phyloP scores from a whole-genome alignment of 2,113 vertebrate species.

The Chionis minor region DNA sequence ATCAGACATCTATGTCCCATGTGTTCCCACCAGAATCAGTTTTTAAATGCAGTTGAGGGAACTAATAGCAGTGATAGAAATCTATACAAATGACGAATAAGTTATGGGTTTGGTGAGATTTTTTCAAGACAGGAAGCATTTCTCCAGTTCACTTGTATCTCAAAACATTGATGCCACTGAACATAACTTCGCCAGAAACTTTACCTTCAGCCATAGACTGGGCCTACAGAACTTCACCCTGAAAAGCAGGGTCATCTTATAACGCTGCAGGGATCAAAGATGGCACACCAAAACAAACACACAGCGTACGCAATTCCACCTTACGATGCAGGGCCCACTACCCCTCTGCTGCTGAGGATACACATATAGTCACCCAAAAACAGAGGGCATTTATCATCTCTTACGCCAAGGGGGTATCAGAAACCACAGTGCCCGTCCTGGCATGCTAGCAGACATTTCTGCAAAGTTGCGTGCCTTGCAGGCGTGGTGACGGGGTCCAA shows the following conservation, averaged over 20 bases:
- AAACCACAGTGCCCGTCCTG: neutral
- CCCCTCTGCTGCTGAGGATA: neutral
- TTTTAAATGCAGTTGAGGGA: neutral
- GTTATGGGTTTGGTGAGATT: neutral
- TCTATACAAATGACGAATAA: neutral
- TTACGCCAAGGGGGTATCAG: accelerated
- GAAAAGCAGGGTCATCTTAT: neutral
- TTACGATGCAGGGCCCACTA: neutral
- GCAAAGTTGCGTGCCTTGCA: neutral
- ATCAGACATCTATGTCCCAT: accelerated
- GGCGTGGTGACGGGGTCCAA: neutral
- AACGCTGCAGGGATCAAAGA: neutral
- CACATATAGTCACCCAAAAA: neutral
- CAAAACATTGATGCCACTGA: neutral
- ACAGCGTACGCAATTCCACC: accelerated
- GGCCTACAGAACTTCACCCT: neutral
- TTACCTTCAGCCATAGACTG: neutral
- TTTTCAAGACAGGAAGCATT: neutral
- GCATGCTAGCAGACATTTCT: neutral
- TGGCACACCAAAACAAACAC: no score
- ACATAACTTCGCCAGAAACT: neutral
- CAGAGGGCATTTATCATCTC: neutral
- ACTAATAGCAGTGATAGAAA: neutral
- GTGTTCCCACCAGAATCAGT: neutral
- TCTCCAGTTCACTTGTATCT: neutral